Evolutionary conservation across 2,797 vertebrate species (phyloP), one percentile per base, ranked within the genome.

Genomic region (Takifugu ocellatus): DNA sequence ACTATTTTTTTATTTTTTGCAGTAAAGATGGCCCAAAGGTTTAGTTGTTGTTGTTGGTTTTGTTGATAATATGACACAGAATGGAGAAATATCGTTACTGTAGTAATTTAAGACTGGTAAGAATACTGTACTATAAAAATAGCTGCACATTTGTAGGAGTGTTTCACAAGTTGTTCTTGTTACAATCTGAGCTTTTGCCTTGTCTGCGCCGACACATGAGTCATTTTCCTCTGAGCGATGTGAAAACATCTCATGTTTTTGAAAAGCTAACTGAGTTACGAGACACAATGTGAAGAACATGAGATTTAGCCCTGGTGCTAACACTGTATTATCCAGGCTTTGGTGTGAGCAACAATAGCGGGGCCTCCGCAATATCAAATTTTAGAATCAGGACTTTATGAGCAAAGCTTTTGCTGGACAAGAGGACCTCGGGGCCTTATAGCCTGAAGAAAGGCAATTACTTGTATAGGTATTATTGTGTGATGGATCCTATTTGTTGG

Each of bases 381-480:
- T 90, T 88, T 87, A 88, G 78, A 88, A 89, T 90, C 84, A 84
- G 69, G 87, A 81, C 79, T 90, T 90, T 90, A 90, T 91, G 88
- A 92, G 87, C 79, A 88, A 80, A 85, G 87, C 87, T 87, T 90
- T 89, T 69, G 70, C 75, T 74, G 83, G 84, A 86, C 84, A 90
- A 90, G 81, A 89, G 85, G 85, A 90, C 89, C 89, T 89, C 83
- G 57, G 89, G 89, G 89, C 84, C 85, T 84, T 75, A 77, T 90
- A 83, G 83, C 87, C 88, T 61, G 76, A 84, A 91, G 87, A 90
- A 90, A 88, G 88, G 83, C 89, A 88, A 91, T 92, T 91, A 92
- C 88, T 90, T 90, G 89, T 90, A 88, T 87, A 78, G 88, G 81
- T 86, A 88, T 91, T 90, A 91, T 86, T 85, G 80, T 83, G 87